A percentile compares a stretch with the other conserved stretches of the same genome.
Conservation (phyloP, 2,888 invertebrate genomes). For the Cephus rjabovi region DNA sequence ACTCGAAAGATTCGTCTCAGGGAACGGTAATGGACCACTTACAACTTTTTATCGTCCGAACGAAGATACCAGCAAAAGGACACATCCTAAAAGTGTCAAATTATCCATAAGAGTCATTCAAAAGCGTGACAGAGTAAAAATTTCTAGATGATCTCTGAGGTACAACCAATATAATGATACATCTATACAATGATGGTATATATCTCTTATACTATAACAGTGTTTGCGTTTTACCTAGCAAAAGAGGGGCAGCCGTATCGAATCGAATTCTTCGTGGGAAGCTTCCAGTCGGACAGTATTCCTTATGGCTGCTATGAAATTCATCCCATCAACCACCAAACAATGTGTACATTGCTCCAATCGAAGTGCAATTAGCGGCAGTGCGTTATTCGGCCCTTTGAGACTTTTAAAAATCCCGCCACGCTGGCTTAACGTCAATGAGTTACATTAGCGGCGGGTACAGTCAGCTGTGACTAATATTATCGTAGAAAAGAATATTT, state of each 20-base stretch:
- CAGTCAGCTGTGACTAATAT: background rate
- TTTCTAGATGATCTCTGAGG: background rate
- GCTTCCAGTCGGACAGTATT: constrained; percentile 10
- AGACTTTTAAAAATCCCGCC: background rate
- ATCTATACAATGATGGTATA: background rate
- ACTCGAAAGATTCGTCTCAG: background rate
- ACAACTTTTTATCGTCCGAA: background rate
- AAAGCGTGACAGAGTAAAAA: background rate
- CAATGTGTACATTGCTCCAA: constrained; percentile 22
- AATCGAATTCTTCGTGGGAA: constrained; percentile 56
- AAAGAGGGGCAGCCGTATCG: constrained; percentile 44
- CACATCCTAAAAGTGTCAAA: background rate
- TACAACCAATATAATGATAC: background rate
- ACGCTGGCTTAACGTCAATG: background rate
- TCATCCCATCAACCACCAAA: constrained; percentile 17
- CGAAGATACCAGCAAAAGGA: background rate
- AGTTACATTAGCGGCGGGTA: background rate
- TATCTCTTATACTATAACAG: background rate
- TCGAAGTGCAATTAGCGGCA: constrained; percentile 21
- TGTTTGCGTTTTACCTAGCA: constrained; percentile 21
- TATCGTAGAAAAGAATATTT: background rate
- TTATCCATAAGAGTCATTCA: background rate
- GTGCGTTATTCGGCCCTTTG: background rate
- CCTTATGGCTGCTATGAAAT: constrained; percentile 14
- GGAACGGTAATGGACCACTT: background rate